phyloP scores from a whole-genome alignment of 2,888 invertebrate genomes.

The Platycnemis pennipes region DNA sequence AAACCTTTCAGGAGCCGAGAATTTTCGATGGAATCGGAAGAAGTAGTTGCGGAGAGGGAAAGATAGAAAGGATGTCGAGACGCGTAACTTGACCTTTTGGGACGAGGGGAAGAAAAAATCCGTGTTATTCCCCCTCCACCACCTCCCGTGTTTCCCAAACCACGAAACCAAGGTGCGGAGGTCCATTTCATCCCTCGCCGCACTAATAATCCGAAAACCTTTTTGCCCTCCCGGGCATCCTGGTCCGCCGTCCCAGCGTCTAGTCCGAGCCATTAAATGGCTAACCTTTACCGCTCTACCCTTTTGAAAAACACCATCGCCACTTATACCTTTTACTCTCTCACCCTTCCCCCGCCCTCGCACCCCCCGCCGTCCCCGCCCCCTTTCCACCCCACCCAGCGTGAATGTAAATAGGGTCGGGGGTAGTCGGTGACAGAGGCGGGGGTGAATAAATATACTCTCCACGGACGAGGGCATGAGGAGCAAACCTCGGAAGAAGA shows the following conservation, averaged over 20 bases:
- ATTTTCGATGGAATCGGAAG: not conserved
- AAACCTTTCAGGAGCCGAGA: too few species aligned
- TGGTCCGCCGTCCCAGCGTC: not conserved
- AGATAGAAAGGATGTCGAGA: not conserved
- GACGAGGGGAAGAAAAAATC: not conserved
- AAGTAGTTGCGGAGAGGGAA: not conserved
- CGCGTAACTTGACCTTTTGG: not conserved
- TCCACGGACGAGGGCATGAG: not conserved
- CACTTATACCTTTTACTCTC: not conserved
- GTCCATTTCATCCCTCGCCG: constrained; percentile 28
- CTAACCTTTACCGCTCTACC: constrained; percentile 23
- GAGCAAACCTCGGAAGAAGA: not conserved
- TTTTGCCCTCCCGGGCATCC: not conserved
- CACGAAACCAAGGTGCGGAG: constrained; percentile 36
- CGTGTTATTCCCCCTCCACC: constrained; percentile 22
- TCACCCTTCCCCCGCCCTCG: not conserved
- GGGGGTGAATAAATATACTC: constrained; percentile 62
- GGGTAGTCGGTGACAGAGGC: constrained; percentile 60
- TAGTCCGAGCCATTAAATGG: not conserved
- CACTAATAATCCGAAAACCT: constrained; percentile 42
- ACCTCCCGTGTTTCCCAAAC: too few species aligned
- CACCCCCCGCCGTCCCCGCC: not conserved
- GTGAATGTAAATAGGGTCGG: constrained; percentile 64
- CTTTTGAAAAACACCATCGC: constrained; percentile 7
- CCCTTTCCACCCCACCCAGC: not conserved